These are phyloP conservation scores for Enteromius paludinosus DNA, from an alignment of 2,797 vertebrate genomes.

Conservation along the genomic window DNA sequence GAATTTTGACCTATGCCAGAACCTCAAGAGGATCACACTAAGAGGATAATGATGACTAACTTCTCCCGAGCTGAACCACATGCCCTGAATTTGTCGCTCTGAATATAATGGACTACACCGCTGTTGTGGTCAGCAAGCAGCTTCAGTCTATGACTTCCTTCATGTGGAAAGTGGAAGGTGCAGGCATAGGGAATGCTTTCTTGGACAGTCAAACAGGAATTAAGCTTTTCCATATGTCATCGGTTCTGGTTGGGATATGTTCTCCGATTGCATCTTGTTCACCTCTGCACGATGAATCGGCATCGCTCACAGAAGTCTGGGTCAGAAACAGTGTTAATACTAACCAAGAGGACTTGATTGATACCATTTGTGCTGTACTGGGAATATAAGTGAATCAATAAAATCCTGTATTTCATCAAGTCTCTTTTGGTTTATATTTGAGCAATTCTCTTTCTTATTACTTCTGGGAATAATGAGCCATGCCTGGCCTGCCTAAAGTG, in stretches of 20 bases:
- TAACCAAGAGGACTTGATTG: not conserved
- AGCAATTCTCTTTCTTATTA: not conserved
- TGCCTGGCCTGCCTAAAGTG: not conserved
- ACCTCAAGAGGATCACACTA: constrained; percentile 38
- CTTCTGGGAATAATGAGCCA: constrained; percentile 1
- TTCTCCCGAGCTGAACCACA: constrained; percentile 31
- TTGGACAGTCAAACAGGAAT: not conserved
- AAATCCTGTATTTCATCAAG: not conserved
- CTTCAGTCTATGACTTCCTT: constrained; percentile 10
- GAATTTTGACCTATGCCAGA: constrained; percentile 31
- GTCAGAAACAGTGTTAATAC: constrained; percentile 13
- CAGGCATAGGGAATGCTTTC: constrained; percentile 6
- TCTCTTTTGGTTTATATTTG: constrained; percentile 1
- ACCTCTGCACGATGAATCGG: not conserved
- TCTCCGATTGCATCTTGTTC: not conserved
- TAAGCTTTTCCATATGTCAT: not conserved
- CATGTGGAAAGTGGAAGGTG: constrained; percentile 19
- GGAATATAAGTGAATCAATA: constrained; percentile 5
- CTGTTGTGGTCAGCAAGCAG: constrained; percentile 23
- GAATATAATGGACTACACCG: constrained; percentile 23
- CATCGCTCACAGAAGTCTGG: not conserved
- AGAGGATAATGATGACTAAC: constrained; percentile 42
- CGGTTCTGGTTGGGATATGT: not conserved
- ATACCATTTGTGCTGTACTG: constrained; percentile 26
- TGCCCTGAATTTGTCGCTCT: constrained; percentile 16